Base-by-base conservation (phyloP, 2,113 vertebrate genomes). In the Aspidoscelis tigris region DNA sequence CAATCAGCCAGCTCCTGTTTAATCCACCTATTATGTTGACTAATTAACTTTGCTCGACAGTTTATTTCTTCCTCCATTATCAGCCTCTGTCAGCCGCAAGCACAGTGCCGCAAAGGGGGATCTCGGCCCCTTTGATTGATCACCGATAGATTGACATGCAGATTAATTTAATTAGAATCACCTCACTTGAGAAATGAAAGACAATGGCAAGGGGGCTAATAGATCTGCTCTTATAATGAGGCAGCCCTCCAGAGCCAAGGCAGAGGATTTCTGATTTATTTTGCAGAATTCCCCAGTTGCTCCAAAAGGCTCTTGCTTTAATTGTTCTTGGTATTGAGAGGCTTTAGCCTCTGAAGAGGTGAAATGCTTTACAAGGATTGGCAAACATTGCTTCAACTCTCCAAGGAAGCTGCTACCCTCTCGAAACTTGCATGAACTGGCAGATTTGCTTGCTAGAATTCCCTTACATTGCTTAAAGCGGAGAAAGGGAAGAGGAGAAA, bases 91-190 rank as follows among this genome's bases (percentile, higher is more conserved):
- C 96, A 97, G 96, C 96, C 94, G 90, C 93, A 91, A 95, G 94
- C 95, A 94, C 93, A 93, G 85, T 65, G 94, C 94, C 92, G 94
- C 94, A 93, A 89, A 93, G 94, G 94, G 95, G 91, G 88, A 95
- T 93, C 94, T 93, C 90, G 14, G 94, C 94, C 92, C 92, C 93
- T 95, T 93, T 97, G 97, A 97, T 97, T 97, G 97, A 97, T 97
- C 96, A 97, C 95, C 95, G 84, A 97, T 97, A 97, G 96, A 97
- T 96, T 97, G 97, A 97, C 97, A 97, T 96, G 96, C 96, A 97
- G 97, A 97, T 97, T 97, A 96, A 97, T 97, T 97, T 97, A 97
- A 97, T 97, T 97, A 97, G 96, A 97, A 96, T 96, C 95, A 96
- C 96, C 96, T 97, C 96, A 97, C 96, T 97, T 96, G 96, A 97